These are phyloP conservation scores for Hirtodrosophila alboralis DNA, from an alignment of 2,888 invertebrate genomes.

Conservation along the genomic window DNA sequence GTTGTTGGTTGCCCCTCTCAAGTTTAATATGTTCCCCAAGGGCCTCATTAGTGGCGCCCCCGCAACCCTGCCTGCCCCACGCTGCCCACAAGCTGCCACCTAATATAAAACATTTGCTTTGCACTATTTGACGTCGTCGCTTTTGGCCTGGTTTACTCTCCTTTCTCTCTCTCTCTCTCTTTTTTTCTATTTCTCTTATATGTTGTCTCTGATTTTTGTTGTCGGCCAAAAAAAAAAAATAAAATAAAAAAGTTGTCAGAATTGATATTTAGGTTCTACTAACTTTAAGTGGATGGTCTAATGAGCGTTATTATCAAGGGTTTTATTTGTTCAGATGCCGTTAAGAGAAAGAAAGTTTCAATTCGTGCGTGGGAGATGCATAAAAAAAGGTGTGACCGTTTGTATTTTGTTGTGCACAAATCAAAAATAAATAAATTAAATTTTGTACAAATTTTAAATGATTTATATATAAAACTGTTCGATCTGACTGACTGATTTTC, in stretches of 20 bases:
- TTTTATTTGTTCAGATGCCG: slow-evolving; percentile 20
- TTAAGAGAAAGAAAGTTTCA: neutral
- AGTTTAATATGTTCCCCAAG: slow-evolving; percentile 78
- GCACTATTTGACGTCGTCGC: slow-evolving; percentile 67
- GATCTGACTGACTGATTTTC: too few species aligned
- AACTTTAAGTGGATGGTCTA: slow-evolving; percentile 50
- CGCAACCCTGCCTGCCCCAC: slow-evolving; percentile 45
- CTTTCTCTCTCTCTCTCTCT: slow-evolving; percentile 2
- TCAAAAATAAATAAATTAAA: too few species aligned
- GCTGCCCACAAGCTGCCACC: slow-evolving; percentile 54
- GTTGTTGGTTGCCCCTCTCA: slow-evolving; percentile 50
- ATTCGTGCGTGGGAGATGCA: neutral
- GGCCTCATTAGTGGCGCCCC: slow-evolving; percentile 76
- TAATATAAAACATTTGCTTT: slow-evolving; percentile 73
- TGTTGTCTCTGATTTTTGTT: slow-evolving; percentile 20
- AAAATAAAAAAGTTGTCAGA: slow-evolving; percentile 26
- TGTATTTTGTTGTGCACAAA: too few species aligned
- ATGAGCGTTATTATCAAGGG: slow-evolving; percentile 43
- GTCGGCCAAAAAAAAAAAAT: slow-evolving; percentile 10
- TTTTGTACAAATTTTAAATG: too few species aligned
- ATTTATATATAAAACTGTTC: too few species aligned
- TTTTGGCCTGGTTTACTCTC: slow-evolving; percentile 39
- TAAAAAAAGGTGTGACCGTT: too few species aligned
- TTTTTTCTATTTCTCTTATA: slow-evolving; percentile 10
- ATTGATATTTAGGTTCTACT: slow-evolving; percentile 46